Evolutionary conservation across 2,888 invertebrate genomes (phyloP), one percentile per base, ranked within the genome.

Genomic region (Cerastis rubricosa): DNA sequence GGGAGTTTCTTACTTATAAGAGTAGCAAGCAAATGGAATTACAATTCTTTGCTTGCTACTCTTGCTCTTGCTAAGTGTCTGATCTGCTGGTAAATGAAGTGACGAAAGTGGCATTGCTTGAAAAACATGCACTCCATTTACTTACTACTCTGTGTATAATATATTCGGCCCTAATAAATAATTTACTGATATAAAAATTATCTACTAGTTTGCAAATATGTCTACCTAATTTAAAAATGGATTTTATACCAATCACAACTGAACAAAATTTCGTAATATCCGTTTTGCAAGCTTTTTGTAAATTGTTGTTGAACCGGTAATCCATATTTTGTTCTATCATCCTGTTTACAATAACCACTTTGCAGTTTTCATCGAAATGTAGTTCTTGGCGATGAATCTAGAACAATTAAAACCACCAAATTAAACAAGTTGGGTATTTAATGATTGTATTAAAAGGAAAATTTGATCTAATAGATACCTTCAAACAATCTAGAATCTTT

Each of bases 311-410:
- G 82, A 99, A 98, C 80, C 99, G 97, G 90, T 98, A 99, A 95
- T 99, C 99, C 78, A 98, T 97, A 91, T 98, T 98, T 93, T 99
- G 99, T 93, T 99, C 98, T 84, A 99, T 98, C 97, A 99, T 98
- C 87, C 99, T 97, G 91, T 98, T 98, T 1, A 98, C 97, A n/a
- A 99, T 98, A 29, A 99, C 97, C 74, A 97, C 96, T 91, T 98
- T 98, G 92, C 99, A 99, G 84, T 98, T 98, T 75, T 98, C 97
- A 92, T 98, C 98, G 94, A 99, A 99, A 35, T 97, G 97, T 1
- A 97, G 95, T 89, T 98, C 98, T 90, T 98, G 98, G 89, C 98
- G 98, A 91, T 98, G 97, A 80, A 96, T 97, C 97, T 98, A 94
- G 68, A 97, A 96, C 71, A 73, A 71, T 47, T 6, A 40, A 66